Percentiles rank a stretch among this genome's conserved stretches.
Conservation (phyloP, 2,888 invertebrate genomes). For the Eristalis tenax region DNA sequence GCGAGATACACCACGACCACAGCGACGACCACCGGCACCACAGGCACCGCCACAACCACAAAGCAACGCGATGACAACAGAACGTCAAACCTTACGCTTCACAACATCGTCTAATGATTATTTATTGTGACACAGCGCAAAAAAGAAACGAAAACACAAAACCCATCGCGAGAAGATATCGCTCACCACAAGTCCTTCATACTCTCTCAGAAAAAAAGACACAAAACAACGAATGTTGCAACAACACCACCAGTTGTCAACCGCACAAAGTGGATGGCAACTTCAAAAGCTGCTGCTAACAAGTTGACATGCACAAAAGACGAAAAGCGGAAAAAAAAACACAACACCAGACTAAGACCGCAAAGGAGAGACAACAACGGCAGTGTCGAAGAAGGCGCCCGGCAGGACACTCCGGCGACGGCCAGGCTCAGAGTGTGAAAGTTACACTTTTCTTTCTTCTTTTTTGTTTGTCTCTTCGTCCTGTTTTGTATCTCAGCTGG, state of each 20-base stretch:
- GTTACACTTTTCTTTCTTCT: slow-evolving; percentile 54
- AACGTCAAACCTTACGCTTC: slow-evolving; percentile 60
- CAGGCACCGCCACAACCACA: slow-evolving; percentile 10
- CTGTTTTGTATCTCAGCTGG: background rate
- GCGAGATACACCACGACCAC: background rate
- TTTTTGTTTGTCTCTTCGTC: slow-evolving; percentile 14
- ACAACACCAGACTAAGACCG: background rate
- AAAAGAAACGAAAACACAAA: slow-evolving; percentile 6
- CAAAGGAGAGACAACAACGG: background rate
- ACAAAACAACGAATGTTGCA: slow-evolving; percentile 16
- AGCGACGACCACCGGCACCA: too few species aligned
- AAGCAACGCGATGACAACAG: slow-evolving; percentile 42
- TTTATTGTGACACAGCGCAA: slow-evolving; percentile 61
- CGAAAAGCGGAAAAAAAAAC: background rate
- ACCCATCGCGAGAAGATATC: background rate
- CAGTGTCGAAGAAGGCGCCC: slow-evolving; percentile 50
- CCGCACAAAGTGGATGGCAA: slow-evolving; percentile 68
- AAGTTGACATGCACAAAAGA: slow-evolving; percentile 61
- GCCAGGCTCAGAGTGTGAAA: slow-evolving; percentile 60
- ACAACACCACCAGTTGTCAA: slow-evolving; percentile 65
- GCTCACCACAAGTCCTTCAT: background rate
- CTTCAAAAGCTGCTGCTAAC: slow-evolving; percentile 68
- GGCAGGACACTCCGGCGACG: slow-evolving; percentile 52
- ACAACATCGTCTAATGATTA: slow-evolving; percentile 62
- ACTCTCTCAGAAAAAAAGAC: slow-evolving; percentile 17